A percentile compares a stretch with the other conserved stretches of the same genome.
Conservation (phyloP, 2,888 invertebrate genomes). For the Mamestra brassicae region DNA sequence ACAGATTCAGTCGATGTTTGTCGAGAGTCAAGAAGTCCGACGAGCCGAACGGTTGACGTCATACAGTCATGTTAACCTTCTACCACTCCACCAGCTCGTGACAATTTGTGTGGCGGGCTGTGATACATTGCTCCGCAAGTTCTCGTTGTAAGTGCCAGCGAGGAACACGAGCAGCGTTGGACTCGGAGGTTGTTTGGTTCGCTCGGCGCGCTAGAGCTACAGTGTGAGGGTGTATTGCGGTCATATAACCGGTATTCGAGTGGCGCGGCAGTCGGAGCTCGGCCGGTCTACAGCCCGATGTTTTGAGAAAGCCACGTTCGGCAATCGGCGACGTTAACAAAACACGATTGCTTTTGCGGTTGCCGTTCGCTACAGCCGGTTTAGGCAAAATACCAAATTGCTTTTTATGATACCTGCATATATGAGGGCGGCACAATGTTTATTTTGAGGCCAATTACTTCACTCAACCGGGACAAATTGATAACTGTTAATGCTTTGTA, state of each 20-base stretch:
- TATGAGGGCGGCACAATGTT: conserved; percentile 46
- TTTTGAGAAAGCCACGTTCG: conserved; percentile 90
- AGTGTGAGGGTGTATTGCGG: conserved; percentile 87
- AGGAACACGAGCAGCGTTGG: conserved; percentile 77
- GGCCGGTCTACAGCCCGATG: conserved; percentile 84
- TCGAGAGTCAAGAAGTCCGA: conserved; percentile 88
- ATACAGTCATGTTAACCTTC: conserved; percentile 85
- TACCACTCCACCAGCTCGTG: conserved; percentile 75
- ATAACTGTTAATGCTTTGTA: conserved; percentile 50
- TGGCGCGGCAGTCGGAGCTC: conserved; percentile 84
- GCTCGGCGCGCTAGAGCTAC: conserved; percentile 72
- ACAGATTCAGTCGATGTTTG: conserved; percentile 83
- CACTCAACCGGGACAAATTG: conserved; percentile 54
- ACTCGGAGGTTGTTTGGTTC: conserved; percentile 68
- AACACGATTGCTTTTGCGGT: conserved; percentile 85
- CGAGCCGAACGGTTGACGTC: conserved; percentile 90
- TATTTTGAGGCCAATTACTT: conserved; percentile 57
- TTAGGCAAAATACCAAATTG: conserved; percentile 74
- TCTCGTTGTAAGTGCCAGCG: conserved; percentile 46
- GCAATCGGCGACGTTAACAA: conserved; percentile 85
- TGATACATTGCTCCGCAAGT: conserved; percentile 77
- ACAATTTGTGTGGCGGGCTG: conserved; percentile 62
- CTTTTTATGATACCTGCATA: conserved; percentile 68
- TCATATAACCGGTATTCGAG: conserved; percentile 91
- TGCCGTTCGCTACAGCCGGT: conserved; percentile 78